Conservation (phyloP, 2,888 invertebrate species). For the Nomada ferruginata region DNA sequence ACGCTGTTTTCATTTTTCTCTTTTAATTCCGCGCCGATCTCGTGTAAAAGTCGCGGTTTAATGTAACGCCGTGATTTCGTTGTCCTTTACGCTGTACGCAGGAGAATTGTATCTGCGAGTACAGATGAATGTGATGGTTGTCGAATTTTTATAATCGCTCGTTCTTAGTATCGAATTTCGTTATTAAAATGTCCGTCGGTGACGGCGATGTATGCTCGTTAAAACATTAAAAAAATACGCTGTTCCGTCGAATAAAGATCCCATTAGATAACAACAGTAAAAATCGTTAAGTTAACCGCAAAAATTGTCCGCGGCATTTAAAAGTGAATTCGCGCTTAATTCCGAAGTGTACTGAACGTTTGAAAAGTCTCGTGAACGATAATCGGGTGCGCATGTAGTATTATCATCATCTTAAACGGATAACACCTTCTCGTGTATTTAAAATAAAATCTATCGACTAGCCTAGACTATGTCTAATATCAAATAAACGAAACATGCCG, state of each 20-base stretch:
- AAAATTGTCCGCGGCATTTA: conserved; percentile 27
- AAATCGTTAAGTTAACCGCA: conserved; percentile 41
- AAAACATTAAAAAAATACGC: conserved; percentile 48
- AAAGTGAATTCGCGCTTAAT: conserved; percentile 33
- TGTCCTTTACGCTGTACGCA: conserved; percentile 46
- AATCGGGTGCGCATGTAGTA: neutral
- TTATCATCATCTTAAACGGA: conserved; percentile 5
- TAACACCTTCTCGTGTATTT: conserved; percentile 13
- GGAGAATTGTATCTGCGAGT: conserved; percentile 37
- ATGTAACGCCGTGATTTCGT: conserved; percentile 53
- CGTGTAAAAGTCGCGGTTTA: conserved; percentile 22
- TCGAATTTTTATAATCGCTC: conserved; percentile 29
- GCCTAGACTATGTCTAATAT: neutral
- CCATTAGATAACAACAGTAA: conserved; percentile 54
- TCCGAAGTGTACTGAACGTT: conserved; percentile 30
- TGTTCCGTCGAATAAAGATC: conserved; percentile 54
- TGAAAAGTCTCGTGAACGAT: conserved; percentile 40
- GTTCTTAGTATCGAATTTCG: conserved; percentile 29
- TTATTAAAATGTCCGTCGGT: conserved; percentile 46
- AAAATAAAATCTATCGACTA: conserved; percentile 15
- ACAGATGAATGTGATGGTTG: conserved; percentile 43
- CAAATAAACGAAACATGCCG: conserved; percentile 8
- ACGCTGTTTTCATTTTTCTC: neutral
- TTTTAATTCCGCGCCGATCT: too few relatives aligned
- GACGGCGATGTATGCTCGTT: conserved; percentile 28